phyloP scores from a whole-genome alignment of 2,797 vertebrate genomes.

The Clangula hyemalis region DNA sequence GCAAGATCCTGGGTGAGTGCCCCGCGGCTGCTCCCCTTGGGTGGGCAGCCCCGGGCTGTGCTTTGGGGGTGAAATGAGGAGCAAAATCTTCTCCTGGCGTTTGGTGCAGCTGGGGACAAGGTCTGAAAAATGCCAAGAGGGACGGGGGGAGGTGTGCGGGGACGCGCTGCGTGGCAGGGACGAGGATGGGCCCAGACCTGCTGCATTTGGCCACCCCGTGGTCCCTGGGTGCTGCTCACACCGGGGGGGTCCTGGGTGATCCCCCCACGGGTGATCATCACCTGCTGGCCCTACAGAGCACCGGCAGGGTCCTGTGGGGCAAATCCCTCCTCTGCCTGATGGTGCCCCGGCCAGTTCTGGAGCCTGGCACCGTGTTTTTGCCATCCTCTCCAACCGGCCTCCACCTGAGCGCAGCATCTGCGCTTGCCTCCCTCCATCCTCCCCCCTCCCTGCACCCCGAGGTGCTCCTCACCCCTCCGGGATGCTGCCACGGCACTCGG shows the following conservation, averaged over 20 bases:
- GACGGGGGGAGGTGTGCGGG: neutral
- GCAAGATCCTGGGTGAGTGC: conserved; percentile 95
- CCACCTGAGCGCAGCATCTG: neutral
- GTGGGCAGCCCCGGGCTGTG: neutral
- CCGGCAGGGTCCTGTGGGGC: neutral
- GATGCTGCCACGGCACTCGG: neutral
- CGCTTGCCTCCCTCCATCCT: neutral
- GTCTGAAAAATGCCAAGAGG: neutral
- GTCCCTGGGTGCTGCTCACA: neutral
- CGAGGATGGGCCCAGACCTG: neutral
- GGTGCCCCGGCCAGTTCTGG: too few relatives aligned
- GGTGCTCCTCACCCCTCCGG: neutral
- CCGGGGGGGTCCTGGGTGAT: too few relatives aligned
- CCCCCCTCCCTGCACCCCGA: neutral
- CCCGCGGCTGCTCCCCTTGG: rapidly evolving
- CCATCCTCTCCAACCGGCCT: neutral
- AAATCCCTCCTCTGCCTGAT: neutral
- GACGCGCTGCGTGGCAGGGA: neutral
- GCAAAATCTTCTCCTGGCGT: neutral
- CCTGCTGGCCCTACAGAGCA: neutral
- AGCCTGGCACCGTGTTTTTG: neutral
- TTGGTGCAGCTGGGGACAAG: neutral
- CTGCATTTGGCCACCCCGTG: neutral
- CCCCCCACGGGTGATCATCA: neutral
- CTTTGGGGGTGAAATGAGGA: neutral